phyloP scores from a whole-genome alignment of 2,797 vertebrate species.

The Sebastes minor region DNA sequence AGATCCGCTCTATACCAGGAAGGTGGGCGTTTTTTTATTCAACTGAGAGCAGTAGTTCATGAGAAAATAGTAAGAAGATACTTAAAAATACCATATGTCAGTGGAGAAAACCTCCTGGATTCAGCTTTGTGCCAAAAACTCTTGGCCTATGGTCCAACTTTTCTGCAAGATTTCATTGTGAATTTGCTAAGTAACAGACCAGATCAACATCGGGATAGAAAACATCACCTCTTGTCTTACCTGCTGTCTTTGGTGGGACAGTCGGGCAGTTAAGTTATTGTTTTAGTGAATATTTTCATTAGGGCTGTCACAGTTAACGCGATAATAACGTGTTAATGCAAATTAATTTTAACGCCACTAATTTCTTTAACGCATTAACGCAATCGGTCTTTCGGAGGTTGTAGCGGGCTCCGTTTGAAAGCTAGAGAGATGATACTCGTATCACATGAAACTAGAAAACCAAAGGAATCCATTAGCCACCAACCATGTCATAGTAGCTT shows the following conservation, averaged over 20 bases:
- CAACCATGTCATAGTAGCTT: no score
- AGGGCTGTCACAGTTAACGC: no score
- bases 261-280: background rate
- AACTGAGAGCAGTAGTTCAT: background rate
- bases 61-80: background rate
- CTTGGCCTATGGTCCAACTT: background rate
- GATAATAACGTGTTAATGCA: no score
- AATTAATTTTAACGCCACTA: no score
- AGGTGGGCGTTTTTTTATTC: background rate
- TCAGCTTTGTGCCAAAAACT: background rate
- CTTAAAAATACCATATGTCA: background rate
- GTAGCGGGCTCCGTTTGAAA: no score
- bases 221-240: no score
- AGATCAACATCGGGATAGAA: background rate
- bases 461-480: no score
- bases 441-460: no score
- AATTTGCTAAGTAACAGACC: background rate
- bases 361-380: no score
- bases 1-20: background rate
- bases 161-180: background rate
- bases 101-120: background rate
- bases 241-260: background rate
- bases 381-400: no score
- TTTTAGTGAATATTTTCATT: background rate
- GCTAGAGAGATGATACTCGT: accelerated